These are phyloP conservation scores for Diabrotica balteata DNA, from an alignment of 2,888 invertebrate genomes.

Conservation along the genomic window DNA sequence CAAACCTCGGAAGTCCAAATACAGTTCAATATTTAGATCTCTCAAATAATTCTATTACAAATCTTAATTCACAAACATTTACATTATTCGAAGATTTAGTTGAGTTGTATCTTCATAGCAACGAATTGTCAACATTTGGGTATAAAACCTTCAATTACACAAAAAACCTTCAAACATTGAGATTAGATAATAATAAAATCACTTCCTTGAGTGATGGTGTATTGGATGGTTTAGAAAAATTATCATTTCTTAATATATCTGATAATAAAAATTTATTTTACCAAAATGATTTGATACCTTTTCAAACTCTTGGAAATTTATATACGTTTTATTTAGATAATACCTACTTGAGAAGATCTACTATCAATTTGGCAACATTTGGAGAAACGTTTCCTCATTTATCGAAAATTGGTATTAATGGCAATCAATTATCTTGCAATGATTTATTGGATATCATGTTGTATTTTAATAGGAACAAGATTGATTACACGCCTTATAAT, in stretches of 20 bases:
- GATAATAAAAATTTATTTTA: not conserved
- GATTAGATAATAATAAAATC: slow-evolving; percentile 9
- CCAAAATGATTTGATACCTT: not conserved
- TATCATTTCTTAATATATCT: slow-evolving; percentile 6
- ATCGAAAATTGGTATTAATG: not conserved
- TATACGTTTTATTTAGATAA: not conserved
- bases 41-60: not conserved
- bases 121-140: not conserved
- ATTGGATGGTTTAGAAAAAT: not conserved
- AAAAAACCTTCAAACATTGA: not conserved
- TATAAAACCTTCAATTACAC: not conserved
- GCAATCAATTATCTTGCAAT: not conserved
- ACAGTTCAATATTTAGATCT: not conserved
- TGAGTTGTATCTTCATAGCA: slow-evolving; percentile 1
- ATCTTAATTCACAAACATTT: not conserved
- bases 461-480: not conserved
- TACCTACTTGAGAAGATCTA: not conserved
- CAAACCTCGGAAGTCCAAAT: not conserved
- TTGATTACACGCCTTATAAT: slow-evolving; percentile 1
- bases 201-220: not conserved
- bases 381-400: not conserved
- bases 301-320: not conserved
- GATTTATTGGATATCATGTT: not conserved
- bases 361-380: not conserved
- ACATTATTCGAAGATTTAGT: not conserved